Evolutionary conservation across 1,140 invertebrate genomes (phyloP), one percentile per base, ranked within the genome.

Genomic region (Magallana ariakensis): DNA sequence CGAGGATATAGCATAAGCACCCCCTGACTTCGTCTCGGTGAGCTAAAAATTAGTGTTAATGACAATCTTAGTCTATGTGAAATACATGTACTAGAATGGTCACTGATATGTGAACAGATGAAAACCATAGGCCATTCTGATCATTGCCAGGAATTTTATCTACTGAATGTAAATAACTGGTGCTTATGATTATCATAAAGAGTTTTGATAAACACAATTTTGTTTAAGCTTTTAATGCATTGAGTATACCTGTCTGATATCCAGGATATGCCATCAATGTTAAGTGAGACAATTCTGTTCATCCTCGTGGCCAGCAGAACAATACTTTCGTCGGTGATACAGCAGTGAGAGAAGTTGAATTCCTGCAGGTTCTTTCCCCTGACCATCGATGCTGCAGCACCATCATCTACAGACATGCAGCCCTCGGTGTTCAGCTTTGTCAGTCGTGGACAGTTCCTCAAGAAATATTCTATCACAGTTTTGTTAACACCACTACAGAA

Each of bases 241-340:
- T 16, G 19, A 3, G 22, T 9, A 11, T 55, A 85, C 84, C 60
- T 85, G 55, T 85, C 84, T 56, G 22, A 57, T 15, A 85, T 85
- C 84, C 84, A 80, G n/a, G 53, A 70, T 15, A 85, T 85, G 8
- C 84, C 84, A 80, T 85, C 84, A 56, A 85, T 85, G 80, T 85
- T 85, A 8, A 85, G 66, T 10, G 62, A 85, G 26, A 80, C 84
- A 55, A 85, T 75, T 26, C 26, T 56, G 55, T 16, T 75, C 2
- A 85, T n/a, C 56, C n/a, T 56, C n/a, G 22, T 55, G n/a, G 84
- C 33, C 26, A 85, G 55, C 54, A 75, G 56, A 22, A 56, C 16
- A 33, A 85, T 56, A 5, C 84, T 70, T 55, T n/a, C 54, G 57
- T 85, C 84, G 13, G 84, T 85, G 33, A 85, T 62, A 11, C 56